Evolutionary conservation across 2,888 invertebrate genomes (phyloP).

Genomic region (Callyntrura sp.): DNA sequence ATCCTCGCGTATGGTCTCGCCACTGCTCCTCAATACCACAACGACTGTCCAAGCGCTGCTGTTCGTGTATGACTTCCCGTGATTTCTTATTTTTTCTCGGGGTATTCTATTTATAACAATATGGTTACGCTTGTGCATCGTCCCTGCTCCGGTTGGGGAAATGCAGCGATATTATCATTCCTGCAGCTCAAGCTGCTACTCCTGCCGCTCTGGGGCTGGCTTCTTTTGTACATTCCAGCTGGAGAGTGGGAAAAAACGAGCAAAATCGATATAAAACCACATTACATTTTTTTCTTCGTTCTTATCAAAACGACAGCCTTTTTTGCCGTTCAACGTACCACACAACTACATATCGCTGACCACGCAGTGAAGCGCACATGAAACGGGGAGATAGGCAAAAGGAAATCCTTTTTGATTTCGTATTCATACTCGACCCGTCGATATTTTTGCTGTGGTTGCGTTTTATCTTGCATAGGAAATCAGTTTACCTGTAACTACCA

Average conservation of each 20-base stretch:
- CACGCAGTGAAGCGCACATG: too few relatives aligned
- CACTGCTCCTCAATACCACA: constrained; percentile 30
- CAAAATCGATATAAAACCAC: constrained; percentile 46
- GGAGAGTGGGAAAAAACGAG: not conserved
- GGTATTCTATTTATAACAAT: not conserved
- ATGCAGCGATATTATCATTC: not conserved
- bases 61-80: constrained; percentile 41
- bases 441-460: constrained; percentile 35
- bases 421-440: constrained; percentile 1
- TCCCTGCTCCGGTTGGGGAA: not conserved
- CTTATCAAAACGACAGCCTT: constrained; percentile 6
- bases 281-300: constrained; percentile 26
- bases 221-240: too few relatives aligned
- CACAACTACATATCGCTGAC: constrained; percentile 26
- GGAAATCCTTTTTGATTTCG: constrained; percentile 18
- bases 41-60: too few relatives aligned
- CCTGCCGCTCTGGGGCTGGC: too few relatives aligned
- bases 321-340: not conserved
- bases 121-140: constrained; percentile 7
- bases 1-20: not conserved
- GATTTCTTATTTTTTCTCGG: constrained; percentile 20
- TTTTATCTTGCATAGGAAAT: not conserved
- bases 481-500: constrained; percentile 15
- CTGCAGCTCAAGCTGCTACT: constrained; percentile 18
- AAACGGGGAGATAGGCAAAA: too few relatives aligned